These are phyloP conservation scores for Tetramorium parvispinum DNA, from an alignment of 1,140 invertebrate genomes.

Conservation along the genomic window DNA sequence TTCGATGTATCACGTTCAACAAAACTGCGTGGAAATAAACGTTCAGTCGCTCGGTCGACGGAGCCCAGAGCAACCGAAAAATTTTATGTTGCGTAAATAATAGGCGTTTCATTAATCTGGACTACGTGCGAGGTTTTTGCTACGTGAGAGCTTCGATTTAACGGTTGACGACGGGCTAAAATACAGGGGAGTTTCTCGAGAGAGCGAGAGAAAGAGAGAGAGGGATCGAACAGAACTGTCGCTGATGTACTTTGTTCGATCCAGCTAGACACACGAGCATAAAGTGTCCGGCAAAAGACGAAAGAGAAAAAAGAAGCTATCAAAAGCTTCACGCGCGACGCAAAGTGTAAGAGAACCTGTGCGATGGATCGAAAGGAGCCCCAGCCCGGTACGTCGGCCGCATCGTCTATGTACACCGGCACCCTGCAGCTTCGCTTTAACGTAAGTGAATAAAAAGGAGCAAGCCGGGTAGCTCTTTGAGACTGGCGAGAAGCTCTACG, in stretches of 20 bases:
- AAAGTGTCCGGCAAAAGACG: not conserved
- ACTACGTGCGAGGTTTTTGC: not conserved
- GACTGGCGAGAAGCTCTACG: conserved; percentile 32
- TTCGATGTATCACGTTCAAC: not conserved
- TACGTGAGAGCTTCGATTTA: not conserved
- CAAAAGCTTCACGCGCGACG: conserved; percentile 15
- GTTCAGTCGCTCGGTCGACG: not conserved
- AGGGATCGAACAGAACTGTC: conserved; percentile 10
- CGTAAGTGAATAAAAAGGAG: conserved; percentile 72
- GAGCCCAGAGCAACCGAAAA: not conserved
- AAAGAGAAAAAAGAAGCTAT: conserved; percentile 6
- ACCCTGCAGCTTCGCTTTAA: conserved; percentile 78
- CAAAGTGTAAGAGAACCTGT: not conserved
- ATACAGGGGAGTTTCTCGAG: not conserved
- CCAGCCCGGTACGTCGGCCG: conserved; percentile 55
- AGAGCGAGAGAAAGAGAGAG: not conserved
- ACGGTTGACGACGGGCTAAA: not conserved
- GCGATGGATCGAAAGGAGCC: conserved; percentile 69
- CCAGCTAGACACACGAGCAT: not conserved
- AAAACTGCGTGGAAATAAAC: not conserved
- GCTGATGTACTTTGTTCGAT: conserved; percentile 12
- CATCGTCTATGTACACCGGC: conserved; percentile 70
- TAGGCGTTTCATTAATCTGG: conserved; percentile 26
- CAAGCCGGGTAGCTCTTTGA: conserved; percentile 50
- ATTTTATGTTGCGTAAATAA: conserved; percentile 29